These are phyloP conservation scores for Poliocrania exsul DNA, from an alignment of 2,797 vertebrate species.

Conservation along the genomic window DNA sequence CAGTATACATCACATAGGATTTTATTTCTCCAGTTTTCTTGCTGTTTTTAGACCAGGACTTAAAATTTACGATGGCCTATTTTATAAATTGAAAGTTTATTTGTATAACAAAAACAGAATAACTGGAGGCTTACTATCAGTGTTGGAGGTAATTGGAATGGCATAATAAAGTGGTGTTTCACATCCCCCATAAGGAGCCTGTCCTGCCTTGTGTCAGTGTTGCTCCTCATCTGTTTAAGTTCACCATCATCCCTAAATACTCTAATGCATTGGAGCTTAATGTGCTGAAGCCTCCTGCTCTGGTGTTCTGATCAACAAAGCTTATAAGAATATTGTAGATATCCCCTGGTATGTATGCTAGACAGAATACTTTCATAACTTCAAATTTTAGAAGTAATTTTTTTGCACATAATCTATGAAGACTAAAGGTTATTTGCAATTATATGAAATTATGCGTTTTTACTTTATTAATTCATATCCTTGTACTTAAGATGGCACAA, in stretches of 20 bases:
- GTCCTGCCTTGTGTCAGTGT: background rate
- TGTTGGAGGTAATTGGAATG: slow-evolving; percentile 14
- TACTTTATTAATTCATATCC: background rate
- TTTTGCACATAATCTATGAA: background rate
- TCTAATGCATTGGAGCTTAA: background rate
- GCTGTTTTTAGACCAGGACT: background rate
- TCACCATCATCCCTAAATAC: background rate
- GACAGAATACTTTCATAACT: background rate
- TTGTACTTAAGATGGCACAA: background rate
- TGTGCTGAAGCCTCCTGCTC: background rate
- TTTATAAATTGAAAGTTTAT: slow-evolving; percentile 44
- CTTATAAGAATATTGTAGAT: background rate
- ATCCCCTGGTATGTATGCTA: background rate
- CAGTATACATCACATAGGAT: background rate
- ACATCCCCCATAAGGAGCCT: background rate
- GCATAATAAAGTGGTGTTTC: background rate
- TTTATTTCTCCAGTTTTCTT: slow-evolving; percentile 8
- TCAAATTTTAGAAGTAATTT: background rate
- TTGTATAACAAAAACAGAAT: slow-evolving; percentile 30
- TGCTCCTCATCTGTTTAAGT: background rate
- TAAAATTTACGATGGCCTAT: slow-evolving; percentile 20
- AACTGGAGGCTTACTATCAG: background rate
- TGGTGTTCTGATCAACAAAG: background rate
- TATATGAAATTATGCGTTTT: background rate
- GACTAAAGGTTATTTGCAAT: background rate